Evolutionary conservation across 2,797 vertebrate species (phyloP), one percentile per base, ranked within the genome.

Genomic region (Premnoplex brunnescens): DNA sequence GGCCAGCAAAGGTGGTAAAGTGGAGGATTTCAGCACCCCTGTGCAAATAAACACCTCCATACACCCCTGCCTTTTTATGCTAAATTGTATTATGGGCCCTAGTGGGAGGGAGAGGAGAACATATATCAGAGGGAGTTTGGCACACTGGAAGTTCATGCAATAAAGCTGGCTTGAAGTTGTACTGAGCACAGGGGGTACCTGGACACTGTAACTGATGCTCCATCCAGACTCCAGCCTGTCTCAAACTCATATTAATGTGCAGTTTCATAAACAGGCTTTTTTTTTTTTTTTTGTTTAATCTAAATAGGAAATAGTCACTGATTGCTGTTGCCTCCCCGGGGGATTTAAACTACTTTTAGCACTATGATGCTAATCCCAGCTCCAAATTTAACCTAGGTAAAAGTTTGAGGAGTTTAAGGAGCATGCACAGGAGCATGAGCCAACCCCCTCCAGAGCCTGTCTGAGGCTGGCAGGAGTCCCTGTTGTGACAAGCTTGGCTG

Each of bases 311-410:
- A 63, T n/a, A 73, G 52, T 32, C 59, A 59, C 37, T 71, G 55
- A 64, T 77, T 89, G 85, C 67, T 52, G 16, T 79, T 87, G 66
- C 59, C 37, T 79, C 44, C 67, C 49, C 34, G 12, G 5, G 9
- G 55, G 49, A 58, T 85, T 87, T 85, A 66, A 85, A 73, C 48
- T 85, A 64, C 68, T 83, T 85, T 83, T 76, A 92, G 59, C 36
- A 49, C 30, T 44, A 44, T 16, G 52, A 11, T 88, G 51, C 81
- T 82, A 96, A 94, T 82, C 67, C 67, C 71, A 71, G 37, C 32
- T 89, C 67, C 63, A 73, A 54, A 67, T 82, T 87, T 91, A 92
- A 82, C 51, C 26, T 9, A 30, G 78, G 63, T 73, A 81, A 52
- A 87, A 87, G n/a, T 63, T 18, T 55, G 84, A 66, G 59, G 67